Base-by-base conservation (phyloP, 2,797 vertebrate species). In the Trematomus bernacchii region DNA sequence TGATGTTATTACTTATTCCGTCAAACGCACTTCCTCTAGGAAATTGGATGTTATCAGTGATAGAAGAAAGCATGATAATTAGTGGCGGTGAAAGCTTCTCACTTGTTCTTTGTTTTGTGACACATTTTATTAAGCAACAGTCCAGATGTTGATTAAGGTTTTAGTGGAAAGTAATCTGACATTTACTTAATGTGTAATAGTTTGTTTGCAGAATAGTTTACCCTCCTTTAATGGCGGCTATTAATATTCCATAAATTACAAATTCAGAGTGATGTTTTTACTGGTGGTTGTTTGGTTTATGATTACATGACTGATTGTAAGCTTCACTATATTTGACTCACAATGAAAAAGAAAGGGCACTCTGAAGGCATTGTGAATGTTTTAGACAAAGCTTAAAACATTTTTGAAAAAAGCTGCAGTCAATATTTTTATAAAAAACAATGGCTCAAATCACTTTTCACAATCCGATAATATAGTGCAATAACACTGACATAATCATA, bases 31-130 rank as follows among this genome's bases (percentile, higher is more conserved):
- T 85, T 85, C 79, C 86, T 77, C 1, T 47, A 82, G 87, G 87
- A 94, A 90, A 93, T 91, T 85, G 84, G 48, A 84, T 71, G 13
- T 48, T 3, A 10, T 50, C 55, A 12, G 19, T 18, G 23, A 86
- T 66, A 83, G 77, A 46, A 55, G 19, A 40, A 66, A 74, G 23
- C 3, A 61, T 86, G 78, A 85, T 85, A 85, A 84, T 69, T 74
- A 50, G 7, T 57, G 1, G 7, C 53, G n/a, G 58, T 71, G 27
- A 47, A 73, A 9, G 47, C 21, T 42, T 77, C 15, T 70, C 51
- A 64, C 7, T 47, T 51, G 37, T 19, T 59, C 5, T 65, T 80
- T 82, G 18, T 65, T 40, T 9, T 63, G 57, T 73, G 69, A 51
- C 21, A 52, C 19, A 60, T 40, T 54, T 70, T 19, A 37, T 37